A percentile compares a stretch with the other conserved stretches of the same genome.
Conservation (phyloP, 2,888 invertebrate species). For the Chironomus riparius region DNA sequence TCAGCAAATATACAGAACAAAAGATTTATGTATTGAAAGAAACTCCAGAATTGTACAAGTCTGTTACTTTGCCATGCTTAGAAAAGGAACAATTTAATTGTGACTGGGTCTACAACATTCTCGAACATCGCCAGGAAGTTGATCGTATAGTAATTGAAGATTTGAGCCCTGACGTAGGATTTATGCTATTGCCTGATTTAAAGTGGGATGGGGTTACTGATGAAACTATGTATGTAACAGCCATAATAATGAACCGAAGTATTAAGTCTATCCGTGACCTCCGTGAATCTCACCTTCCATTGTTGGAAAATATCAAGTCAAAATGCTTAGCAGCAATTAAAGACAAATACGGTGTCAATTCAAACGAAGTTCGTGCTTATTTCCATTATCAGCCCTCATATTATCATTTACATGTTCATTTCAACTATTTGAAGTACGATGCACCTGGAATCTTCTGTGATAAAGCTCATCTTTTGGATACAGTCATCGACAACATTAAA, state of each 20-base stretch:
- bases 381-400: slow-evolving; percentile 96
- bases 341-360: slow-evolving; percentile 62
- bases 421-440: slow-evolving; percentile 70
- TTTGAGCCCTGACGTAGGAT: slow-evolving; percentile 62
- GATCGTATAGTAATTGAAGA: slow-evolving; percentile 83
- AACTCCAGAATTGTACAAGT: slow-evolving; percentile 70
- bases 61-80: slow-evolving; percentile 68
- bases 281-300: slow-evolving; percentile 61
- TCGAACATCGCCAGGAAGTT: slow-evolving; percentile 81
- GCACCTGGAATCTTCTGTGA: slow-evolving; percentile 76
- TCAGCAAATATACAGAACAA: slow-evolving; percentile 73
- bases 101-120: slow-evolving; percentile 95
- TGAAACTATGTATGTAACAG: slow-evolving; percentile 76
- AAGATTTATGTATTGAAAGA: slow-evolving; percentile 70
- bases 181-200: slow-evolving; percentile 83
- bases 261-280: slow-evolving; percentile 83
- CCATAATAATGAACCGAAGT: slow-evolving; percentile 61
- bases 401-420: slow-evolving; percentile 93
- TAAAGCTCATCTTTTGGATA: slow-evolving; percentile 76
- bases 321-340: slow-evolving; percentile 67
- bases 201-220: slow-evolving; percentile 83
- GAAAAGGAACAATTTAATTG: slow-evolving; percentile 64
- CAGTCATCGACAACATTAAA: slow-evolving; percentile 85
- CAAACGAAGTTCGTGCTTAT: slow-evolving; percentile 69
- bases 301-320: slow-evolving; percentile 71